Evolutionary conservation across 2,888 invertebrate species (phyloP).

Genomic region (Eristalis arbustorum): DNA sequence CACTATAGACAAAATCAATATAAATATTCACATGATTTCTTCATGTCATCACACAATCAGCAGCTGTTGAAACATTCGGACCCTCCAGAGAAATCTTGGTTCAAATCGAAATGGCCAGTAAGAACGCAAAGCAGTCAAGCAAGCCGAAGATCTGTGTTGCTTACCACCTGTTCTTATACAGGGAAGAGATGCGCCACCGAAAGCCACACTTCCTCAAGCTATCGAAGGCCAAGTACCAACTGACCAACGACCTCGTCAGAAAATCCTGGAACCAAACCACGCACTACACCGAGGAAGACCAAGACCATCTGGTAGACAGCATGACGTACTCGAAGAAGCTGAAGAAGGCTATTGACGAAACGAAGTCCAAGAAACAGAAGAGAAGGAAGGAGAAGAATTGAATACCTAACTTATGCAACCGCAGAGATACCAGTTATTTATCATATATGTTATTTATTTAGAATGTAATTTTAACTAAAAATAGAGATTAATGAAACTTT

Average conservation of each 20-base stretch:
- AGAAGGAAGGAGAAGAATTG: too few species aligned
- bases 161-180: constrained; percentile 24
- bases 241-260: not conserved
- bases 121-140: not conserved
- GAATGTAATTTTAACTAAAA: too few species aligned
- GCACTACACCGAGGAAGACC: not conserved
- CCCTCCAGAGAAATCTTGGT: not conserved
- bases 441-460: too few species aligned
- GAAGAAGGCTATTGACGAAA: not conserved
- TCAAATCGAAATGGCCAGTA: not conserved
- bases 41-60: not conserved
- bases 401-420: too few species aligned
- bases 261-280: not conserved
- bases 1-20: too few species aligned
- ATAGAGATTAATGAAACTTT: too few species aligned
- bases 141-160: not conserved
- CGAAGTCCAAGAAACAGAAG: not conserved
- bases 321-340: not conserved
- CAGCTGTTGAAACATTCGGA: not conserved
- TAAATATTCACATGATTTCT: too few species aligned
- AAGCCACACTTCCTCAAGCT: not conserved
- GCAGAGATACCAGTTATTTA: too few species aligned
- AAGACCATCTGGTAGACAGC: not conserved
- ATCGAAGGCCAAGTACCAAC: not conserved
- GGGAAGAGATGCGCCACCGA: constrained; percentile 14